Evolutionary conservation across 1,140 invertebrate species (phyloP).

Genomic region (Formica selysi): DNA sequence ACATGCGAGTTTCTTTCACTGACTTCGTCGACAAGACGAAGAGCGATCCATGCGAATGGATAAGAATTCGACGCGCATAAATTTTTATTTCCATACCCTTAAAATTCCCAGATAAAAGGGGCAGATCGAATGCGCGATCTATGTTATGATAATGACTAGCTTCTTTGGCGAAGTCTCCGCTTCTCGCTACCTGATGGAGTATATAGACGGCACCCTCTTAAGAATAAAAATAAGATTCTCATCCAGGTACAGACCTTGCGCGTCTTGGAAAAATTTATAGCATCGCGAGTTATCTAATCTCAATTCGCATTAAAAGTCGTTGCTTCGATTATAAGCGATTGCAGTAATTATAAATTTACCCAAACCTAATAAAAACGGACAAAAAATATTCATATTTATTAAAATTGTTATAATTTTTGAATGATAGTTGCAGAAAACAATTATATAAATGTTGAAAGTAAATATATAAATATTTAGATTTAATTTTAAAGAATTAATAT

Average conservation of each 20-base stretch:
- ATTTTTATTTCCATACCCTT: slow-evolving; percentile 76
- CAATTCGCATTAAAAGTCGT: slow-evolving; percentile 33
- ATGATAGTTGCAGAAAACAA: no score
- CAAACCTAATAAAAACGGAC: no score
- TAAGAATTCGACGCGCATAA: slow-evolving; percentile 66
- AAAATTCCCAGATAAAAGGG: slow-evolving; percentile 76
- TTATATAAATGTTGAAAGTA: no score
- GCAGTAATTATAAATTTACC: slow-evolving; percentile 34
- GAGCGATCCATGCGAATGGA: slow-evolving; percentile 9
- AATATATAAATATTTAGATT: no score
- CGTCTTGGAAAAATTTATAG: slow-evolving; percentile 43
- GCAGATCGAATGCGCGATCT: slow-evolving; percentile 78
- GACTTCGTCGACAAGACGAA: slow-evolving; percentile 31
- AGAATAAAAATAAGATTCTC: slow-evolving; percentile 52
- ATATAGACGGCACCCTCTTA: slow-evolving; percentile 56
- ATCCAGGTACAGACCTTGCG: slow-evolving; percentile 24
- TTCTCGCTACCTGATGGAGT: slow-evolving; percentile 61
- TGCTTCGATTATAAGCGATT: slow-evolving; percentile 13
- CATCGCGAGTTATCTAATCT: slow-evolving; percentile 37
- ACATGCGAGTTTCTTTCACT: slow-evolving; percentile 43
- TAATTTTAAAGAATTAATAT: no score
- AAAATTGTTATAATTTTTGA: neutral
- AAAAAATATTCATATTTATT: neutral
- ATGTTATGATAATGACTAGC: slow-evolving; percentile 79
- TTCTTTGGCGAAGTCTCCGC: slow-evolving; percentile 68